Percentiles rank a stretch among this genome's conserved stretches.
Conservation (phyloP, 2,888 invertebrate species). For the Steinernema scapterisci region DNA sequence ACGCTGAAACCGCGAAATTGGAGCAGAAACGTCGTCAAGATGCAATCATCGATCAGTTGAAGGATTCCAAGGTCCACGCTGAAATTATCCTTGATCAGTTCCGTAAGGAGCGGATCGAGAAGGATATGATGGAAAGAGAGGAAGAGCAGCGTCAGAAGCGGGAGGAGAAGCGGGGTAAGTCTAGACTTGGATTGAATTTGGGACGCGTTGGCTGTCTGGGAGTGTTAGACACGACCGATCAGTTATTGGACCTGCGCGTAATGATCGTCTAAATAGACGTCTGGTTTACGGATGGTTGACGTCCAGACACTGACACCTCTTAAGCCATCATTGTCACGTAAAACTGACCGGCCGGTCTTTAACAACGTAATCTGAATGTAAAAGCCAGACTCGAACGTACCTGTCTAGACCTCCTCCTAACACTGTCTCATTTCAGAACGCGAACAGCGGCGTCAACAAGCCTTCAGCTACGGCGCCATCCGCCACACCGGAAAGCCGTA, state of each 20-base stretch:
- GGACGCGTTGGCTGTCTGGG: constrained; percentile 8
- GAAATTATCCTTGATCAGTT: constrained; percentile 74
- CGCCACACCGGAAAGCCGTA: constrained; percentile 77
- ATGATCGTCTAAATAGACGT: too few species aligned
- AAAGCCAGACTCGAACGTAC: too few species aligned
- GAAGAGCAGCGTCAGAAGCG: constrained; percentile 71
- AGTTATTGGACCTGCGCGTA: too few species aligned
- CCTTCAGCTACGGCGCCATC: constrained; percentile 75
- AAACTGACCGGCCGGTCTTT: too few species aligned
- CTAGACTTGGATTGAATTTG: neutral
- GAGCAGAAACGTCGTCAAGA: constrained; percentile 68
- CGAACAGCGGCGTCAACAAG: constrained; percentile 58
- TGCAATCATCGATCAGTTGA: constrained; percentile 89
- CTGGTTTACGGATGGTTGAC: too few species aligned
- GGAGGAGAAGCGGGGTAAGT: constrained; percentile 72
- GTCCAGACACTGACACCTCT: too few species aligned
- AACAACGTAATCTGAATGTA: too few species aligned
- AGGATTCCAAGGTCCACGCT: constrained; percentile 88
- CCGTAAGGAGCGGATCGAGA: constrained; percentile 73
- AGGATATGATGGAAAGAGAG: constrained; percentile 69
- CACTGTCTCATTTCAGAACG: constrained; percentile 37
- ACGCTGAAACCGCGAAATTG: constrained; percentile 34
- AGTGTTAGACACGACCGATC: too few species aligned
- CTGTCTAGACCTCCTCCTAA: too few species aligned
- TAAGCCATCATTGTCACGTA: too few species aligned